These are phyloP conservation scores for Vombatus ursinus DNA, from an alignment of 2,113 vertebrate genomes.

Conservation along the genomic window DNA sequence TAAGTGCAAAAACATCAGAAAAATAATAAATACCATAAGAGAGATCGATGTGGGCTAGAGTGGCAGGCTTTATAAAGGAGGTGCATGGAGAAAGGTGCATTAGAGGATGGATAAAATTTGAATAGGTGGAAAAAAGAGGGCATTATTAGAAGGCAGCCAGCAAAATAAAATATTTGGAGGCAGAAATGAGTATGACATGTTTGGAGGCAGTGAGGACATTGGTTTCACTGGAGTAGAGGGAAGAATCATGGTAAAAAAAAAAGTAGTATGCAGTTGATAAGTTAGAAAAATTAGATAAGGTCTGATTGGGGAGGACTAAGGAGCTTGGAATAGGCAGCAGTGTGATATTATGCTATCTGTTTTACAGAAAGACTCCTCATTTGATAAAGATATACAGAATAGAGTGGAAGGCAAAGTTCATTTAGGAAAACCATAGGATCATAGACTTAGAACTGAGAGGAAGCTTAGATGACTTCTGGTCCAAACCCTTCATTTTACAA, in stretches of 20 bases:
- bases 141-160: neutral
- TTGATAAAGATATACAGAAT: neutral
- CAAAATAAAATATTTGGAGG: neutral
- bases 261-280: neutral
- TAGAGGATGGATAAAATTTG: neutral
- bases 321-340: neutral
- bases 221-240: neutral
- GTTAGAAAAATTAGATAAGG: neutral
- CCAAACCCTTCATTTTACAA: neutral
- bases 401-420: neutral
- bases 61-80: neutral
- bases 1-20: neutral
- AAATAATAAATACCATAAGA: neutral
- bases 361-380: neutral
- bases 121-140: neutral
- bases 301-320: neutral
- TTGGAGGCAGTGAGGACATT: neutral
- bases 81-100: neutral
- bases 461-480: neutral
- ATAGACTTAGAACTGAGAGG: neutral
- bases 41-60: neutral
- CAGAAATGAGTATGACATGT: neutral
- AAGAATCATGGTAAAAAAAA: neutral
- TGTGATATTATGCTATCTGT: neutral
- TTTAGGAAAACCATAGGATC: neutral